Conservation (phyloP, 2,888 invertebrate species). For the Scrobipalpa atriplicella region DNA sequence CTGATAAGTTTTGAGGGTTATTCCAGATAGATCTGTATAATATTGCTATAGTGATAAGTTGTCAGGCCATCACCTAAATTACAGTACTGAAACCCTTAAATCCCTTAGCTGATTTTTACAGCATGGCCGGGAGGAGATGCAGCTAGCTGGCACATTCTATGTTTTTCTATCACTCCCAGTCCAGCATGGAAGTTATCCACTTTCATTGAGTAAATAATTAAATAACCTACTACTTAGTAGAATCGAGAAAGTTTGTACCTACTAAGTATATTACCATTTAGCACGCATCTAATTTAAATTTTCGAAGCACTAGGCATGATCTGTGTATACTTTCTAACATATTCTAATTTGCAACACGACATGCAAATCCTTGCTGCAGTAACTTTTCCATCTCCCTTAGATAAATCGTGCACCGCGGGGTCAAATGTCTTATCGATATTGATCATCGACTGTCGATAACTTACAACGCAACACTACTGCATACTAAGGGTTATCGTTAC, state of each 20-base stretch:
- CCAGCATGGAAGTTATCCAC: no score
- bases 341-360: slow-evolving; percentile 53
- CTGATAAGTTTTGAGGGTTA: no score
- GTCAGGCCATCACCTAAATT: no score
- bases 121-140: no score
- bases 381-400: slow-evolving; percentile 64
- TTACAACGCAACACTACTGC: slow-evolving; percentile 59
- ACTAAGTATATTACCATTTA: not conserved
- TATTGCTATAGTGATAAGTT: no score
- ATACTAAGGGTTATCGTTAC: slow-evolving; percentile 64
- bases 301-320: slow-evolving; percentile 26
- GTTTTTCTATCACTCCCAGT: not conserved
- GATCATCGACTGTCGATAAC: slow-evolving; percentile 60
- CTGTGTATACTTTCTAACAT: slow-evolving; percentile 32
- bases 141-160: not conserved
- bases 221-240: not conserved
- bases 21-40: no score
- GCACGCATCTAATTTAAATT: slow-evolving; percentile 27
- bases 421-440: slow-evolving; percentile 71
- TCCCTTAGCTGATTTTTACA: no score
- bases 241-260: slow-evolving; percentile 3
- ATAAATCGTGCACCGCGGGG: slow-evolving; percentile 71
- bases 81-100: no score
- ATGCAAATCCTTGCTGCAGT: slow-evolving; percentile 60
- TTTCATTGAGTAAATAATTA: not conserved